These are phyloP conservation scores for Eulemur macaco DNA, from an alignment of 2,113 vertebrate species.

Conservation along the genomic window DNA sequence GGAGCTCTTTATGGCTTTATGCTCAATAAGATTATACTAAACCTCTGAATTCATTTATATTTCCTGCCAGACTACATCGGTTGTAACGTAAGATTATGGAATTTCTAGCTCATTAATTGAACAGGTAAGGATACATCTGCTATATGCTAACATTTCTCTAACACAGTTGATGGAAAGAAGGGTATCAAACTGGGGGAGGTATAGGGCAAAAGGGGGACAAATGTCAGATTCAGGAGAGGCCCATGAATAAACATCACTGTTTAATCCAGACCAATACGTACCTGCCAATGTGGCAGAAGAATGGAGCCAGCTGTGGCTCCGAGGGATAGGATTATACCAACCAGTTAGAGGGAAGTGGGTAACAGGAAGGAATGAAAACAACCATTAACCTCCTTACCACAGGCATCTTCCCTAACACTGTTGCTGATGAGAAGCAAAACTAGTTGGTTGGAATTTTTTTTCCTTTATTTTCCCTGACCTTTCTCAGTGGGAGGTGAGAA, in stretches of 20 bases:
- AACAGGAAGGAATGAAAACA: neutral
- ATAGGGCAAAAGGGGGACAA: neutral
- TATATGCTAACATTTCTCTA: neutral
- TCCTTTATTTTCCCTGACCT: slow-evolving; percentile 12
- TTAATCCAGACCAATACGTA: neutral
- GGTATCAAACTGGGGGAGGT: neutral
- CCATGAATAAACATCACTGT: neutral
- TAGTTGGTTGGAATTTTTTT: neutral
- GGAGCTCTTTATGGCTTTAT: neutral
- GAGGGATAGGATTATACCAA: neutral
- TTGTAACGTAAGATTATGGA: neutral
- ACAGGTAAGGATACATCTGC: neutral
- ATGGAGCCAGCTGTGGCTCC: too few relatives aligned
- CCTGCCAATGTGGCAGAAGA: neutral
- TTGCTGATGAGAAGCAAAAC: neutral
- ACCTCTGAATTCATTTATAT: neutral
- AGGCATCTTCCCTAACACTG: neutral
- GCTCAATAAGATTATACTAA: slow-evolving; percentile 8
- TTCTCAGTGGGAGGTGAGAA: neutral
- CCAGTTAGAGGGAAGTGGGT: neutral
- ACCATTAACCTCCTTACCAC: neutral
- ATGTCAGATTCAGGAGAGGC: neutral
- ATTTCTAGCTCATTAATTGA: neutral
- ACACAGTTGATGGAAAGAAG: neutral
- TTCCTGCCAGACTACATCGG: neutral